Percentiles rank a stretch among this genome's conserved stretches.
Evolutionary conservation across 2,113 vertebrate species (phyloP).

Genomic region (Cheilinus undulatus): DNA sequence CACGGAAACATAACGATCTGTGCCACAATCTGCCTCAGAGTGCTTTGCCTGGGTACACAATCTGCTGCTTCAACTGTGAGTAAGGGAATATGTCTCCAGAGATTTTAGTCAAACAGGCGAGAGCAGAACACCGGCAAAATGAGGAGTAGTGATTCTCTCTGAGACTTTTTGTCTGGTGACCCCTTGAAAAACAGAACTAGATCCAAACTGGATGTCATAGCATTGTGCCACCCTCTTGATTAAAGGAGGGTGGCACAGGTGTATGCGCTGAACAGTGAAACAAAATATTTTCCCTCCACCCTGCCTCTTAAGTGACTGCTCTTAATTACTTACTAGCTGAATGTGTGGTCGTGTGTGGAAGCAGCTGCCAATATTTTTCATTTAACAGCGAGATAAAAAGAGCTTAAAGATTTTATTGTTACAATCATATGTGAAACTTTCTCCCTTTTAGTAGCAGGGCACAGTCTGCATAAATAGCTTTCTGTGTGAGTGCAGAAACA

Average conservation of each 20-base stretch:
- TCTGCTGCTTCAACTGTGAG: constrained; percentile 5
- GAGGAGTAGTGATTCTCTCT: not conserved
- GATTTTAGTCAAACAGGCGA: constrained; percentile 12
- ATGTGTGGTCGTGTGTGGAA: constrained; percentile 32
- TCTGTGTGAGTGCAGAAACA: not conserved
- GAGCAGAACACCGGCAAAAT: not conserved
- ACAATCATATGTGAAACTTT: not conserved
- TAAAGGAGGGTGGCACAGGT: constrained; percentile 55
- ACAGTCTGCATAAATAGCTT: not conserved
- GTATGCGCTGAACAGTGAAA: constrained; percentile 57
- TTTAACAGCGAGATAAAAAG: constrained; percentile 50
- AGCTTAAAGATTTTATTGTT: constrained; percentile 35
- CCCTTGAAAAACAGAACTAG: constrained; percentile 39
- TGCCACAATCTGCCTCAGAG: constrained; percentile 18
- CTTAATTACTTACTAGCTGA: constrained; percentile 65
- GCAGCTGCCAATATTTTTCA: constrained; percentile 44
- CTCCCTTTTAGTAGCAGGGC: not conserved
- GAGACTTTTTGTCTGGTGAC: constrained; percentile 41
- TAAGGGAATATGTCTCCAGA: constrained; percentile 12
- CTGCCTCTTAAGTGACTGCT: constrained; percentile 48
- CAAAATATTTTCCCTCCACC: constrained; percentile 11
- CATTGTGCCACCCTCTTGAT: constrained; percentile 7
- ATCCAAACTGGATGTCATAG: constrained; percentile 43
- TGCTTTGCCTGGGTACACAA: not conserved
- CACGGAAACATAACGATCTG: constrained; percentile 44